Percentiles rank a stretch among this genome's conserved stretches.
These are phyloP conservation scores for Diloba caeruleocephala DNA, from an alignment of 2,888 invertebrate species.

Conservation along the genomic window DNA sequence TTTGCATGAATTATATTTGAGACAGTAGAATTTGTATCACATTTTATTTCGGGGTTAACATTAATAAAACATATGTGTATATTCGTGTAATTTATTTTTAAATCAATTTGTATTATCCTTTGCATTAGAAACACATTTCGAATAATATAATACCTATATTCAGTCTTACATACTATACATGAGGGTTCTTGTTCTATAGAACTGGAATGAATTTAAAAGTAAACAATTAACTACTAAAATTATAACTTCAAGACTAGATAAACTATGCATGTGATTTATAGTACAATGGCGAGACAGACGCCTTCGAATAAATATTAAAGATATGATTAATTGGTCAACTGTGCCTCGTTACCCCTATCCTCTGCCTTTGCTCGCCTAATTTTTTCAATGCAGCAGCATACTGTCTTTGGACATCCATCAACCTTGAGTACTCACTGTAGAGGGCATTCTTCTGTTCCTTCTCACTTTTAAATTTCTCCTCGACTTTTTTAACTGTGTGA, in stretches of 20 bases:
- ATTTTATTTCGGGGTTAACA: conserved; percentile 24
- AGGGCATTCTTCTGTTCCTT: conserved; percentile 76
- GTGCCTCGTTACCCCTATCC: conserved; percentile 56
- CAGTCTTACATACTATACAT: conserved; percentile 72
- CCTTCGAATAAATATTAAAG: conserved; percentile 13
- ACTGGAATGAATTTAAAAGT: conserved; percentile 62
- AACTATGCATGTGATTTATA: conserved; percentile 38
- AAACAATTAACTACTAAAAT: conserved; percentile 53
- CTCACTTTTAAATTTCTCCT: conserved; percentile 83
- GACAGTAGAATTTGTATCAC: too few species aligned
- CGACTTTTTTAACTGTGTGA: conserved; percentile 94
- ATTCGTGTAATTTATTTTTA: conserved; percentile 46
- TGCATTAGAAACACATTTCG: conserved; percentile 41
- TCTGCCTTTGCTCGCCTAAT: conserved; percentile 76
- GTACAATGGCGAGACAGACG: conserved; percentile 38
- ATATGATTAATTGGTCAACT: conserved; percentile 46
- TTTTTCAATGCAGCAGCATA: conserved; percentile 83
- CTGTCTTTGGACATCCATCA: conserved; percentile 83
- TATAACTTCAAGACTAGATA: conserved; percentile 48
- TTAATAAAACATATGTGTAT: conserved; percentile 39
- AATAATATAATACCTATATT: conserved; percentile 66
- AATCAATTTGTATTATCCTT: conserved; percentile 40
- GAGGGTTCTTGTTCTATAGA: conserved; percentile 31
- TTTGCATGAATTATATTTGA: too few species aligned
- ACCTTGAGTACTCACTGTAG: conserved; percentile 76